Conservation (phyloP, 2,888 invertebrate species). For the Drosophila tanythrix region DNA sequence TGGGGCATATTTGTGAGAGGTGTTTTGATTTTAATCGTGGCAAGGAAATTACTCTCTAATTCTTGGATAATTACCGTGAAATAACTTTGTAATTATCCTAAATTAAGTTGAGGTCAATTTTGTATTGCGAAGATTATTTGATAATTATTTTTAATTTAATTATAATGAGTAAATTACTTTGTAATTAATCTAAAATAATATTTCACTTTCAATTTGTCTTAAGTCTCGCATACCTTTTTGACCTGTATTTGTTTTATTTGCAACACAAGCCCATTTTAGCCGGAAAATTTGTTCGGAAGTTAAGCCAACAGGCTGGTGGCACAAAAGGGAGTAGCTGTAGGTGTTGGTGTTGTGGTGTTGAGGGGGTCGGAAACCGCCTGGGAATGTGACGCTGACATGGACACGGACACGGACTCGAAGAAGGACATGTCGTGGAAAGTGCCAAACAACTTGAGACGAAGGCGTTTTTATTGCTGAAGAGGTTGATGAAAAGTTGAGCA, state of each 20-base stretch:
- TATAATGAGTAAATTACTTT: too few species aligned
- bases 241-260: neutral
- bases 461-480: slow-evolving; percentile 36
- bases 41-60: neutral
- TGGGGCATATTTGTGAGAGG: neutral
- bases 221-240: neutral
- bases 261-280: slow-evolving; percentile 26
- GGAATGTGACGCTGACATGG: slow-evolving; percentile 28
- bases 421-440: slow-evolving; percentile 37
- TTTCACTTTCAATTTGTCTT: too few species aligned
- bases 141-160: too few species aligned
- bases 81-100: neutral
- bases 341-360: neutral
- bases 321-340: neutral
- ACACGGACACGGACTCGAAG: slow-evolving; percentile 14
- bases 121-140: too few species aligned
- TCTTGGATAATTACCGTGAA: neutral
- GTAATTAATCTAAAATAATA: too few species aligned
- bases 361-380: neutral
- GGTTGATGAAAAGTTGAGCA: slow-evolving; percentile 50
- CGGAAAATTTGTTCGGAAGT: slow-evolving; percentile 33
- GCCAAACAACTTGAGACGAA: slow-evolving; percentile 37
- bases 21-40: neutral
- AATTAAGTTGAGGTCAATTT: neutral
- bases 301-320: neutral